phyloP scores from a whole-genome alignment of 1,140 invertebrate species.

The Galendromus occidentalis region DNA sequence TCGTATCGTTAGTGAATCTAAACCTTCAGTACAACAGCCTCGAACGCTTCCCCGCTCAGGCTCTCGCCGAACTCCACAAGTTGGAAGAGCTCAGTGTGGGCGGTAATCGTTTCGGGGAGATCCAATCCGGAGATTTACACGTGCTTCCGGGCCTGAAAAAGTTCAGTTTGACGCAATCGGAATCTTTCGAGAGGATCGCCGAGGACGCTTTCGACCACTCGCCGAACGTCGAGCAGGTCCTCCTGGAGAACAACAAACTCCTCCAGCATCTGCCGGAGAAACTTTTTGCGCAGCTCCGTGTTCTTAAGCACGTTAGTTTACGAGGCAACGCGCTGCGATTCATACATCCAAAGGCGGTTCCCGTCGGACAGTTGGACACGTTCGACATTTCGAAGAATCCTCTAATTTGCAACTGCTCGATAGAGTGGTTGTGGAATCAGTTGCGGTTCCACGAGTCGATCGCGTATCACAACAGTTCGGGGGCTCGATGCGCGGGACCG shows the following conservation, averaged over 20 bases:
- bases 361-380: constrained; percentile 19
- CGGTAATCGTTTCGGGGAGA: constrained; percentile 17
- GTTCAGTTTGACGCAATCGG: constrained; percentile 23
- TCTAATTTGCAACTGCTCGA: constrained; percentile 61
- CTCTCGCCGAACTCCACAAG: constrained; percentile 38
- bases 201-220: constrained; percentile 25
- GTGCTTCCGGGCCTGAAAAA: constrained; percentile 17
- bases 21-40: constrained; percentile 58
- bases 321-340: constrained; percentile 19
- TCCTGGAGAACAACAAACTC: constrained; percentile 33
- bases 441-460: constrained; percentile 9
- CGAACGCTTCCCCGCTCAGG: constrained; percentile 46
- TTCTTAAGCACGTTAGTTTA: constrained; percentile 41
- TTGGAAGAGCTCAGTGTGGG: constrained; percentile 21
- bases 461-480: constrained; percentile 1
- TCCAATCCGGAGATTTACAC: constrained; percentile 17
- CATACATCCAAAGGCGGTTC: constrained; percentile 14
- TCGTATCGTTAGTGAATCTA: constrained; percentile 46
- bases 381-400: constrained; percentile 51
- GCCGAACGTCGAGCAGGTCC: constrained; percentile 40
- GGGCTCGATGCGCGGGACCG: neutral
- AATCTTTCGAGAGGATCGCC: constrained; percentile 22
- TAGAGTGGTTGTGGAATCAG: constrained; percentile 62
- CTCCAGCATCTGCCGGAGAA: constrained; percentile 36
- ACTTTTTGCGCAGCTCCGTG: constrained; percentile 47